Base-by-base conservation (phyloP, 2,113 vertebrate genomes). In the Austrofundulus limnaeus region DNA sequence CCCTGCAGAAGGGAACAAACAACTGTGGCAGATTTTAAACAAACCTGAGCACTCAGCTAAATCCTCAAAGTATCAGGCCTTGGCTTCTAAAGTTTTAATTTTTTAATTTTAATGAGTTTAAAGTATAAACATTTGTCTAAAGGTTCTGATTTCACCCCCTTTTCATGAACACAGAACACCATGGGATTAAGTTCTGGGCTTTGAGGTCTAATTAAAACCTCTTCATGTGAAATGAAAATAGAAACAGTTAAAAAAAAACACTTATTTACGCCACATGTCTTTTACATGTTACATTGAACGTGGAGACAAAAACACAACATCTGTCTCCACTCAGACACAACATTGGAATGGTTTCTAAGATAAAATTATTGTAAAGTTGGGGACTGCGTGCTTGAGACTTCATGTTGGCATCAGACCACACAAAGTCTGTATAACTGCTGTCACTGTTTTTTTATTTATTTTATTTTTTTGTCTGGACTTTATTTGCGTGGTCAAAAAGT, bases 321-420 rank as follows among this genome's bases (percentile, higher is more conserved):
- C 63, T 77, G 69, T 66, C 46, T 70, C 69, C 25, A 15, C 57
- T 61, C 56, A 78, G 48, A 76, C 52, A 51, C 61, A 25, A 38
- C 31, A 66, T 19, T 3, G 11, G 8, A 19, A 39, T 37, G 19
- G 54, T 61, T 70, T 66, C 21, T 39, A 60, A 60, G 49, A 46
- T 46, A 56, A 38, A 76, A 67, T 70, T 63, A 62, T 24, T 51
- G 23, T 19, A 8, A 39, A 34, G 54, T 70, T 19, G 47, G 17
- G 45, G 24, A 51, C 21, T 28, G 49, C 12, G 23, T 37, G 12
- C 16, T 15, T 28, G 14, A 65, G 39, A 61, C 50, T 51, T 24
- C 54, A 46, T 24, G 17, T 43, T 66, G 51, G 61, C 68, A 54
- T 66, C 51, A 28, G 41, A 42, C 28, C 38, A 46, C 14, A 24